Evolutionary conservation across 2,888 invertebrate species (phyloP).

Genomic region (Bombylius discolor): DNA sequence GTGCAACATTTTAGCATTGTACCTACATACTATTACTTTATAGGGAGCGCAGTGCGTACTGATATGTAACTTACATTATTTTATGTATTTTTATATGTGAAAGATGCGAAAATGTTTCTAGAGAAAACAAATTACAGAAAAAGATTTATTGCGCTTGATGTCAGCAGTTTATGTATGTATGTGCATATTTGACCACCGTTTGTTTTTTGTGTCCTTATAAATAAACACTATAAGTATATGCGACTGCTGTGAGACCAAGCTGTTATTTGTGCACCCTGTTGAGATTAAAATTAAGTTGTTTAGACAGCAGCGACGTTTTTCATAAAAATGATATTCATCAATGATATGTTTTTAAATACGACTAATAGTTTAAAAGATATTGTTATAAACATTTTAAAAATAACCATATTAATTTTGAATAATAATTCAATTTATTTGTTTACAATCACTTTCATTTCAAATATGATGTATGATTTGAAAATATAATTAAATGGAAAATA

Average conservation of each 20-base stretch:
- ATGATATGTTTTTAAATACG: neutral
- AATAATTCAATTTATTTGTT: too few species aligned
- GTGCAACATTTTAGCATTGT: neutral
- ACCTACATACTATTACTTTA: too few species aligned
- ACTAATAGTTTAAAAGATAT: too few species aligned
- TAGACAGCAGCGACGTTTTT: neutral
- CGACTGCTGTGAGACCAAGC: conserved; percentile 3
- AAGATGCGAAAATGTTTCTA: conserved; percentile 5
- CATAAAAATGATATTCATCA: neutral
- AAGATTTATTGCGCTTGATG: conserved; percentile 7
- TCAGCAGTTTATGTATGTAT: conserved; percentile 1
- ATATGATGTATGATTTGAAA: too few species aligned
- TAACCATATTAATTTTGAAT: too few species aligned
- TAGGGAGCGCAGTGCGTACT: too few species aligned
- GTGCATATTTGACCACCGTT: neutral
- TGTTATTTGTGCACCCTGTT: conserved; percentile 4
- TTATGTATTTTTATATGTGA: neutral
- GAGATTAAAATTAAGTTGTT: conserved; percentile 8
- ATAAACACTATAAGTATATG: neutral
- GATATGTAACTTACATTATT: too few species aligned
- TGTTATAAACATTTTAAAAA: too few species aligned
- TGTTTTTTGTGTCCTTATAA: conserved; percentile 1
- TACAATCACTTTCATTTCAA: too few species aligned
- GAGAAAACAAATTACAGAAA: neutral
- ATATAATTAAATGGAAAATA: too few species aligned